Conservation (phyloP, 2,797 vertebrate genomes). For the Aplochiton taeniatus region DNA sequence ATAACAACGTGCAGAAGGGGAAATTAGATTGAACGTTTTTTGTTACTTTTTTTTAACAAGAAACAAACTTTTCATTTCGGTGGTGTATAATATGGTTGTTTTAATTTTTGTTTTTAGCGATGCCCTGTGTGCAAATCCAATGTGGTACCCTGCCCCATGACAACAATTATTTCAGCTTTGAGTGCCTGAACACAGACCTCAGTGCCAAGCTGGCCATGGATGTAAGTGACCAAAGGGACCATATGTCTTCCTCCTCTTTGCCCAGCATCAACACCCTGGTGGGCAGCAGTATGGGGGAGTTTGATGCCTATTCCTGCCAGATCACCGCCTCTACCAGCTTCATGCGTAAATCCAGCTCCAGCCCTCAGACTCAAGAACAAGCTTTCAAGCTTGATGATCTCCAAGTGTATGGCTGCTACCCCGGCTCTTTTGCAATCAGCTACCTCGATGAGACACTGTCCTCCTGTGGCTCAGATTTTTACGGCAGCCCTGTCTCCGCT, state of each 20-base stretch:
- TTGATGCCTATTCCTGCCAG: constrained; percentile 91
- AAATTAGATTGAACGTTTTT: not conserved
- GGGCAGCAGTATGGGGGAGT: constrained; percentile 83
- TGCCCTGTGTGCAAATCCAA: constrained; percentile 97
- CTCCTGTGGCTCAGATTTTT: constrained; percentile 93
- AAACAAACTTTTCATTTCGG: not conserved
- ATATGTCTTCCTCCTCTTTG: constrained; percentile 78
- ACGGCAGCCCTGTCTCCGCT: constrained; percentile 86
- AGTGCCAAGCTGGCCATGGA: constrained; percentile 89
- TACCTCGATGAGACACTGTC: constrained; percentile 90
- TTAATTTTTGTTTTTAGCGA: constrained; percentile 75
- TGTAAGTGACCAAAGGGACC: constrained; percentile 76
- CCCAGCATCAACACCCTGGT: constrained; percentile 96
- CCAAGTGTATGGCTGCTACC: constrained; percentile 93
- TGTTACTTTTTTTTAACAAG: not conserved
- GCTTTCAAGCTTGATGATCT: constrained; percentile 92
- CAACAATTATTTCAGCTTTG: constrained; percentile 78
- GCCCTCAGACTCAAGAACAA: constrained; percentile 69
- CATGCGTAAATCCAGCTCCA: constrained; percentile 49
- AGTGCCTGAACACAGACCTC: constrained; percentile 84
- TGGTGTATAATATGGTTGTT: not conserved
- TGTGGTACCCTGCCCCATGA: constrained; percentile 83
- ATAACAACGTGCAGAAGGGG: constrained; percentile 20
- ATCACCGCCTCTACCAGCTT: constrained; percentile 70
- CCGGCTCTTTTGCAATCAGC: constrained; percentile 83